Percentiles rank a stretch among this genome's conserved stretches.
phyloP scores from a whole-genome alignment of 2,113 vertebrate species.

The Amia ocellicauda region DNA sequence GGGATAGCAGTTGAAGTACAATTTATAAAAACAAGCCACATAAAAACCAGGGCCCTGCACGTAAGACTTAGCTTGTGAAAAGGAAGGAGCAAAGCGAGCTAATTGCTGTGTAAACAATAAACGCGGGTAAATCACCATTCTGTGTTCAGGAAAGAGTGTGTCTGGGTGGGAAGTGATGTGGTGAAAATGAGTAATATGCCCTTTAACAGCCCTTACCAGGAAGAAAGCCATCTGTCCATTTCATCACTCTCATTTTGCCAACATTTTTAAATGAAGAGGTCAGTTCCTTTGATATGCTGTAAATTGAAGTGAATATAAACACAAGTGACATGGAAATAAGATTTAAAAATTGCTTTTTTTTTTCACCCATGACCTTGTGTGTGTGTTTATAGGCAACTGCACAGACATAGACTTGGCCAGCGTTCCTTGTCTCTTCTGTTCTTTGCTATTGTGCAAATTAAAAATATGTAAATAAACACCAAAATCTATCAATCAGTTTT shows the following conservation, averaged over 20 bases:
- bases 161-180: neutral
- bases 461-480: no score
- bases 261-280: constrained; percentile 8
- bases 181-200: constrained; percentile 9
- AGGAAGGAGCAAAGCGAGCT: no score
- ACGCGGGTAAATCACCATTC: neutral
- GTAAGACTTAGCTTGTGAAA: no score
- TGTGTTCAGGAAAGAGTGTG: neutral
- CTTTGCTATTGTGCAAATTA: no score
- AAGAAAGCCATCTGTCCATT: constrained; percentile 19
- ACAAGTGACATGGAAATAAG: neutral
- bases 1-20: no score
- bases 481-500: no score
- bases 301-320: constrained; percentile 8
- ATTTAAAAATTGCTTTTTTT: neutral
- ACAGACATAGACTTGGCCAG: neutral
- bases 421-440: no score
- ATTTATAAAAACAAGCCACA: no score
- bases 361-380: neutral
- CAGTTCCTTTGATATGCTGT: constrained; percentile 1
- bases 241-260: neutral
- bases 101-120: neutral
- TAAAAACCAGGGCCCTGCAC: no score
- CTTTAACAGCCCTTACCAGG: constrained; percentile 8
- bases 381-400: neutral